phyloP scores from a whole-genome alignment of 2,888 invertebrate genomes.

The Drosophila limbata region DNA sequence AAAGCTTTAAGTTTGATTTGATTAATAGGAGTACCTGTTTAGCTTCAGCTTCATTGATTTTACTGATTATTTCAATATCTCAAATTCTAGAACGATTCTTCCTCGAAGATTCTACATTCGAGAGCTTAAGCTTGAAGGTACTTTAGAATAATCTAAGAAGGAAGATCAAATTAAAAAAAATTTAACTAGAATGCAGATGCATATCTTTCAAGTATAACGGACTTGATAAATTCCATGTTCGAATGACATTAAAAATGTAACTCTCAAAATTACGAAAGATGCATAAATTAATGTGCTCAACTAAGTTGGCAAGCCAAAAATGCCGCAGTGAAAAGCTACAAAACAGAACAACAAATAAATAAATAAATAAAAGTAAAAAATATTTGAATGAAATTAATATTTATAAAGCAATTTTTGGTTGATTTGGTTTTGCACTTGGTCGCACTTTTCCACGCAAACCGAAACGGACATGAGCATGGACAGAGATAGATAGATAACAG shows the following conservation, averaged over 20 bases:
- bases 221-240: background rate
- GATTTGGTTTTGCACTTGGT: conserved; percentile 74
- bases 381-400: conserved; percentile 57
- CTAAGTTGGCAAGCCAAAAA: conserved; percentile 25
- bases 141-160: too few relatives aligned
- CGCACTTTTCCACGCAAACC: conserved; percentile 32
- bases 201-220: background rate
- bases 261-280: conserved; percentile 7
- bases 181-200: background rate
- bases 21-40: background rate
- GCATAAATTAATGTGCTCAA: conserved; percentile 19
- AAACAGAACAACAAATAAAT: conserved; percentile 4
- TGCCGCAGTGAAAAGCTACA: conserved; percentile 9
- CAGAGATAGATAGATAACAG: background rate
- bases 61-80: background rate
- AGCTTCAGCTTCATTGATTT: background rate
- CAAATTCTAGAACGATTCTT: background rate
- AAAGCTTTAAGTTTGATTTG: background rate
- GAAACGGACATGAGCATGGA: background rate
- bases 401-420: conserved; percentile 65
- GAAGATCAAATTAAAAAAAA: background rate
- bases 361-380: conserved; percentile 2
- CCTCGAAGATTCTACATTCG: background rate
- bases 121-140: too few relatives aligned
- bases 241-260: background rate